Evolutionary conservation across 2,888 invertebrate species (phyloP), one percentile per base, ranked within the genome.

Genomic region (Maniola hyperantus): DNA sequence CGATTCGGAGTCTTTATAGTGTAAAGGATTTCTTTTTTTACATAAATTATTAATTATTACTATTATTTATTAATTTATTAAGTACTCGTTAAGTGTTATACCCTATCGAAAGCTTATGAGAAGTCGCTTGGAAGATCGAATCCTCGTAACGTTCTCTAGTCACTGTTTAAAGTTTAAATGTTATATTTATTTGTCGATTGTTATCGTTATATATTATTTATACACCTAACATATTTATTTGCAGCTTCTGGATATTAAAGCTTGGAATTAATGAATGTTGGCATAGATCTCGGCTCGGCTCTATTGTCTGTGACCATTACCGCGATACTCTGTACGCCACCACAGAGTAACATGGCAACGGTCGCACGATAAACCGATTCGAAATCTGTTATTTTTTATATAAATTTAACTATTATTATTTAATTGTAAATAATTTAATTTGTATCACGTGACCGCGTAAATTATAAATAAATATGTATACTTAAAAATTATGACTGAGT

Each of bases 381-480:
- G 72, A 72, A 77, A 74, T 81, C 84, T 83, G 83, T 84, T 88
- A 87, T 89, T 90, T 91, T 89, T 90, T 89, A 87, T 89, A 87
- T 88, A 87, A 84, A 86, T 82, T 84, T 88, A 89, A 91, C 87
- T 87, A 83, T 89, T 89, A 85, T 54, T 88, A 89, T 90, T 89
- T 86, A 90, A 90, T 89, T 91, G 91, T 92, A 92, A 87, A 91
- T 92, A 92, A 89, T 83, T 87, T 87, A 88, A 89, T 90, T 91
- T 90, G 89, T 89, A 88, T 89, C 86, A 89, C 85, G 89, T 90
- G 90, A 91, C 88, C 82, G 88, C 87, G 87, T 91, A 89, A 91
- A 89, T 91, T 91, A 91, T 87, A 83, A 91, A 91, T 91, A 92
- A 91, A 91, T 91, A 91, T 91, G 86, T 91, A 91, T 91, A 90